Base-by-base conservation (phyloP, 1,140 invertebrate species). In the Trissolcus basalis region DNA sequence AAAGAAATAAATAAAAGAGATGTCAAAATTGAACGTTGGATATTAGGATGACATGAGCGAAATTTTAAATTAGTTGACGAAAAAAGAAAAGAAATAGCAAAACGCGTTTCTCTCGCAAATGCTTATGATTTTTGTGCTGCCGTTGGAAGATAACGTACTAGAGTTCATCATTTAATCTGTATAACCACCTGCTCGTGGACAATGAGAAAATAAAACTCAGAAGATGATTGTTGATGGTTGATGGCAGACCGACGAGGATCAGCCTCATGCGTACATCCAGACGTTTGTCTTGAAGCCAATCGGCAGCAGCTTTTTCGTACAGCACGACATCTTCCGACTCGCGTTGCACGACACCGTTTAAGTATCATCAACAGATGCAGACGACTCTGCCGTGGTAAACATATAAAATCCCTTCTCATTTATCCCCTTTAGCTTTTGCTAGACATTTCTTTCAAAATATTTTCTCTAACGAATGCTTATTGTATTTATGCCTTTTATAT, bases 261-360 rank as follows among this genome's bases (percentile, higher is more conserved):
- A 93, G 82, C 95, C 95, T 74, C 96, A 96, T 89, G 94, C 94
- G 78, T 97, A 96, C 90, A 92, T 93, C 84, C 95, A 97, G 91
- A 94, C 93, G 78, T 97, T 97, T 92, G 92, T 97, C 68, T 89
- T 97, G 89, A 96, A 95, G 90, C 94, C 94, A 75, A 92, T 94
- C 82, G 93, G 91, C 86, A 93, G 91, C 82, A 94, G 92, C 85
- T 97, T 95, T 91, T 96, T 94, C 90, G 92, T 96, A 81, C 94
- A 96, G 90, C 95, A 97, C 88, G 95, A 97, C 88, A 93, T 95
- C 84, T 97, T 97, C 91, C 91, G 95, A 87, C 92, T 97, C 80
- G 93, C 93, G 75, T 91, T 96, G 80, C 95, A 96, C 88, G 92
- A 96, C 89, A 90, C 91, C 55, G 84, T 90, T 83, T 92, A 90